A percentile compares a stretch with the other conserved stretches of the same genome.
Evolutionary conservation across 2,113 vertebrate genomes (phyloP).

Genomic region (Psittacula cyanocephala): DNA sequence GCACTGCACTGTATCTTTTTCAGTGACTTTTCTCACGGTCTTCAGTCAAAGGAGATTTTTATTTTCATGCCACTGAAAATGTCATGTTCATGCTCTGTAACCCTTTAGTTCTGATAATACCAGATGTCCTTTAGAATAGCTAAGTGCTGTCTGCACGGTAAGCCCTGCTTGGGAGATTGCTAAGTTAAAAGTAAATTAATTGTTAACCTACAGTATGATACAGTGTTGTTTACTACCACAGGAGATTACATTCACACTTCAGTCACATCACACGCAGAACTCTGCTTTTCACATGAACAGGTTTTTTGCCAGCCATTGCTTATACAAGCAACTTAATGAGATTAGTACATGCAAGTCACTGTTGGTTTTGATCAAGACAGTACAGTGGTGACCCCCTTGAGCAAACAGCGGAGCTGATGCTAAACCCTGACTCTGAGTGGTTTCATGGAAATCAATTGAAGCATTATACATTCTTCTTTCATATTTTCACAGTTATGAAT

Average conservation of each 20-base stretch:
- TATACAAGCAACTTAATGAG: background rate
- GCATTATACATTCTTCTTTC: background rate
- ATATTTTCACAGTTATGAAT: background rate
- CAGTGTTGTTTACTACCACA: background rate
- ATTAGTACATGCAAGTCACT: background rate
- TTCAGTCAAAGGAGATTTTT: background rate
- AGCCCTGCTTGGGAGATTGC: background rate
- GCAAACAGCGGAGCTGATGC: background rate
- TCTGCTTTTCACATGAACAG: background rate
- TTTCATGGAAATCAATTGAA: background rate
- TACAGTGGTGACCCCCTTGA: background rate
- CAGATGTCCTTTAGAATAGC: background rate
- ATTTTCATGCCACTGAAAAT: background rate
- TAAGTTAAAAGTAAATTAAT: background rate
- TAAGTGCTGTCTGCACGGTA: background rate
- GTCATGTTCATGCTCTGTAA: background rate
- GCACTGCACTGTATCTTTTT: background rate
- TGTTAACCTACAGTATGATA: rapidly evolving
- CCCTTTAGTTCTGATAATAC: background rate
- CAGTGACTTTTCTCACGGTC: background rate
- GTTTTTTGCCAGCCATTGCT: background rate
- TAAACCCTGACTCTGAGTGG: background rate
- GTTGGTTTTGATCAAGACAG: background rate
- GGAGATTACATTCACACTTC: background rate
- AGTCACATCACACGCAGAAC: background rate